Percentiles rank a stretch among this genome's conserved stretches.
Conservation (phyloP, 2,797 vertebrate species). For the Enteromius treurensis region DNA sequence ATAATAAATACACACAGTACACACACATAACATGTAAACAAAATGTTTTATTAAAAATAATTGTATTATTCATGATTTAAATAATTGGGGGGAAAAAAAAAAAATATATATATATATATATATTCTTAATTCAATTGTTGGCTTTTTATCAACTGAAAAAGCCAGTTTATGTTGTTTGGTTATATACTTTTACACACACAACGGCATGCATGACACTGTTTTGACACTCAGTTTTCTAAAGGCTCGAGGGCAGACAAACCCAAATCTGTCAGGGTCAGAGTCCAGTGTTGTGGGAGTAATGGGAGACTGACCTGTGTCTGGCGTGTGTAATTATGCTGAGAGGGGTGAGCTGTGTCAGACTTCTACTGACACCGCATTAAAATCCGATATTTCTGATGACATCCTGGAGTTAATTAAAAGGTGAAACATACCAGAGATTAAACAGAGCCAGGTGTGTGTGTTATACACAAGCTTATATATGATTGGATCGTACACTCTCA, state of each 20-base stretch:
- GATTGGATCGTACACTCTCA: no score
- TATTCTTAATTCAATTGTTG: not conserved
- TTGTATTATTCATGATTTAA: no score
- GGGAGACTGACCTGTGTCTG: conserved; percentile 60
- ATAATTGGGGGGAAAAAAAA: no score
- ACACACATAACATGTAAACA: no score
- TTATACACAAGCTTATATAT: not conserved
- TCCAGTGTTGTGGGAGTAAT: conserved; percentile 61
- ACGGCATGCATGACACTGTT: not conserved
- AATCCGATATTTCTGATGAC: not conserved
- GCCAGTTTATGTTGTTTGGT: not conserved
- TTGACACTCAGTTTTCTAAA: not conserved
- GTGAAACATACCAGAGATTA: not conserved
- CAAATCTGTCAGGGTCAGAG: conserved; percentile 50
- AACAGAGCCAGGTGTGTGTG: not conserved
- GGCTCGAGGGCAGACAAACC: not conserved
- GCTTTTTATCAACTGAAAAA: not conserved
- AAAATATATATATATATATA: no score
- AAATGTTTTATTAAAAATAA: no score
- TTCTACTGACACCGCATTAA: not conserved
- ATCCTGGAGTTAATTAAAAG: conserved; percentile 29
- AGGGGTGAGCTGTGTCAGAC: not conserved
- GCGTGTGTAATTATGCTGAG: conserved; percentile 65
- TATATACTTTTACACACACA: not conserved
- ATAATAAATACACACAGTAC: no score